These are phyloP conservation scores for Pararge aegeria DNA, from an alignment of 1,140 invertebrate species.

Conservation along the genomic window DNA sequence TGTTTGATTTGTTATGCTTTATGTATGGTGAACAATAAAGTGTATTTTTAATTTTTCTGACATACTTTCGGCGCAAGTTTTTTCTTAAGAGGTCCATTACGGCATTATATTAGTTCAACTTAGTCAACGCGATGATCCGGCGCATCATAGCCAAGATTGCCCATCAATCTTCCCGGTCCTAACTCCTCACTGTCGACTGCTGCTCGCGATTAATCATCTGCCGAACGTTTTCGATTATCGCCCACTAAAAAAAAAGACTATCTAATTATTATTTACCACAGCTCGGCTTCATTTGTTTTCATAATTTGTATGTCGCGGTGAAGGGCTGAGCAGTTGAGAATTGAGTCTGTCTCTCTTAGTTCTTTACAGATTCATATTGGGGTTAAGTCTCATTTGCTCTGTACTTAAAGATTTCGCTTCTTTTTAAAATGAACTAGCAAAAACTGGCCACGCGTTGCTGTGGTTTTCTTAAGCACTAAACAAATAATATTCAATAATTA, in stretches of 20 bases:
- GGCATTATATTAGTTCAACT: neutral
- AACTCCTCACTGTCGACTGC: conserved; percentile 3
- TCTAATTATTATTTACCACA: conserved; percentile 12
- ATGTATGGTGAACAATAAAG: neutral
- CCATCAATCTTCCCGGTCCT: conserved; percentile 7
- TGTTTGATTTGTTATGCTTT: no score
- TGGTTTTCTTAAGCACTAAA: no score
- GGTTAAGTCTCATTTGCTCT: no score
- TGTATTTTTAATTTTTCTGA: neutral
- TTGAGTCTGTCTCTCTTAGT: neutral
- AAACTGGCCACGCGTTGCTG: no score
- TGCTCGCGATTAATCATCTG: conserved; percentile 14
- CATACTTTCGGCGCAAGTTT: neutral
- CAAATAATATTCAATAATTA: no score
- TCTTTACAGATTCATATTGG: neutral
- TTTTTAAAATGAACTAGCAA: no score
- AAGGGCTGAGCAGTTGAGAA: neutral
- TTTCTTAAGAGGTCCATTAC: neutral
- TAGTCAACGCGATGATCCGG: neutral
- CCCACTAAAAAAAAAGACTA: conserved; percentile 9
- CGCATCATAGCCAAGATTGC: conserved; percentile 6
- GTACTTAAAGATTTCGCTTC: no score
- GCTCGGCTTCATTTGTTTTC: conserved; percentile 13
- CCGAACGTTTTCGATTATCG: conserved; percentile 12
- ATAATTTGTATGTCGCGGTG: conserved; percentile 9